A percentile compares a stretch with the other conserved stretches of the same genome.
Conservation (phyloP, 2,113 vertebrate species). For the Sander lucioperca region DNA sequence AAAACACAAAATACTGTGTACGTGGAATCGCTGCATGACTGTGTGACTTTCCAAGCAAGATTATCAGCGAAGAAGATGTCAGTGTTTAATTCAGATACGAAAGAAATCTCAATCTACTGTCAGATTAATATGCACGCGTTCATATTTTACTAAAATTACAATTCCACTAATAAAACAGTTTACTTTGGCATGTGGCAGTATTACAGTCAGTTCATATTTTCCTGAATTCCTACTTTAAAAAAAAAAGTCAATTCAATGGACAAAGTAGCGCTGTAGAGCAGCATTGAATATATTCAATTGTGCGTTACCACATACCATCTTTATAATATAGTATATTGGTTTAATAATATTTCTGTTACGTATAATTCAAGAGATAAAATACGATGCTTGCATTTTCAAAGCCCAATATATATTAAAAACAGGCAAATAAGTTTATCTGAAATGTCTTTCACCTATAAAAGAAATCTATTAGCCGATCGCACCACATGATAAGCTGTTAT, state of each 20-base stretch:
- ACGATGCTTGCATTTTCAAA: not conserved
- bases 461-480: constrained; percentile 8
- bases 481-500: constrained; percentile 20
- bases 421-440: not conserved
- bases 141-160: constrained; percentile 26
- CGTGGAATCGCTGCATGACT: constrained; percentile 19
- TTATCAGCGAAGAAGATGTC: constrained; percentile 16
- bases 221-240: constrained; percentile 2
- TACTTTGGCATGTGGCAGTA: constrained; percentile 10
- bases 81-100: constrained; percentile 2
- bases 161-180: constrained; percentile 37
- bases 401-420: not conserved
- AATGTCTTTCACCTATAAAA: not conserved
- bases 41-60: constrained; percentile 14
- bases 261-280: not conserved
- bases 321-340: not conserved
- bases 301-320: not conserved
- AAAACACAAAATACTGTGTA: constrained; percentile 11
- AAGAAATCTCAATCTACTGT: constrained; percentile 20
- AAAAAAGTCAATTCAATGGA: constrained; percentile 8
- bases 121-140: not conserved
- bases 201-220: constrained; percentile 8
- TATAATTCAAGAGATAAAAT: not conserved
- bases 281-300: constrained; percentile 1
- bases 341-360: not conserved